Conservation (phyloP, 2,113 vertebrate species). For the Bettongia penicillata region DNA sequence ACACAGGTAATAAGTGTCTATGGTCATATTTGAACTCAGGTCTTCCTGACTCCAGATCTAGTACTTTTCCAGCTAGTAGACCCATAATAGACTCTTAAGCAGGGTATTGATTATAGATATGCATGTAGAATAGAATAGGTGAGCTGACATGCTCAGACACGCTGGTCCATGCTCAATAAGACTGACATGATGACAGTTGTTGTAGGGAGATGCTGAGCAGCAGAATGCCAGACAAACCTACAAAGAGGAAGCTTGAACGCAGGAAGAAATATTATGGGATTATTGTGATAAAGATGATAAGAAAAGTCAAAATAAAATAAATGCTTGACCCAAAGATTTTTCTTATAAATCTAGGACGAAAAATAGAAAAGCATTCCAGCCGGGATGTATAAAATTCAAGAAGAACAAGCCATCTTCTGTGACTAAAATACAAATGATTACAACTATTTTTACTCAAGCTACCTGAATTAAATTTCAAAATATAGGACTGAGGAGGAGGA, state of each 20-base stretch:
- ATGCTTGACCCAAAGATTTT: background rate
- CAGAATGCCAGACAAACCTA: background rate
- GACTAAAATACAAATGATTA: slow-evolving; percentile 11
- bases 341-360: background rate
- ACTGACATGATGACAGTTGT: background rate
- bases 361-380: background rate
- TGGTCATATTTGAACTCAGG: background rate
- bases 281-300: background rate
- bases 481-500: background rate
- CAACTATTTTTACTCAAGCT: slow-evolving; percentile 16
- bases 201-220: background rate
- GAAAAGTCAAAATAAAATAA: background rate
- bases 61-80: background rate
- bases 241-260: background rate
- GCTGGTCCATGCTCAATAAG: too few relatives aligned
- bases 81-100: background rate
- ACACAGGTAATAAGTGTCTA: background rate
- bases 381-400: background rate
- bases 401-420: background rate
- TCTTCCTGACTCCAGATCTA: background rate
- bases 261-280: background rate
- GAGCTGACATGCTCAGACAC: background rate
- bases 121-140: background rate
- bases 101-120: background rate
- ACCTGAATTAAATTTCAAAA: slow-evolving; percentile 51